These are phyloP conservation scores for Drosophila nr. perissopoda DNA, from an alignment of 2,888 invertebrate species.

Conservation along the genomic window DNA sequence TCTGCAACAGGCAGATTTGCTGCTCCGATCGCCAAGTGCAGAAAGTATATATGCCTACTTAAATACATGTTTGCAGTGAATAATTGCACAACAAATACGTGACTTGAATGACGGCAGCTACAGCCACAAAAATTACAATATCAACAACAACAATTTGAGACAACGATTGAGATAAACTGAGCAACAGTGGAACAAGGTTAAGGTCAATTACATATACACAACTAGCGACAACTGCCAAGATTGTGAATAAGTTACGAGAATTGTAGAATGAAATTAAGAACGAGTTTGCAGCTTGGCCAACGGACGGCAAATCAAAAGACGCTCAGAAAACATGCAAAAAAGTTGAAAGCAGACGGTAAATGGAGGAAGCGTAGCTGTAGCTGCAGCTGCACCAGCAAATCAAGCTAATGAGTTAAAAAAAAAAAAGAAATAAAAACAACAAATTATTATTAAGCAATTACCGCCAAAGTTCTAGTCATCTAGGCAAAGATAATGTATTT, in stretches of 20 bases:
- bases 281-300: conserved; percentile 58
- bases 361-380: conserved; percentile 51
- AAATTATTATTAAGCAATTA: conserved; percentile 61
- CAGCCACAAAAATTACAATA: conserved; percentile 6
- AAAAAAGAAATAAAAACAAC: conserved; percentile 9
- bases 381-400: conserved; percentile 46
- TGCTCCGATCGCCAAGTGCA: conserved; percentile 8
- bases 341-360: conserved; percentile 25
- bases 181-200: conserved; percentile 70
- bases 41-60: conserved; percentile 14
- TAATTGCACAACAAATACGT: conserved; percentile 11
- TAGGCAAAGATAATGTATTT: conserved; percentile 34
- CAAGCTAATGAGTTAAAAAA: conserved; percentile 51
- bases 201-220: conserved; percentile 71
- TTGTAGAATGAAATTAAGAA: conserved; percentile 72
- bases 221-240: conserved; percentile 39
- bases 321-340: conserved; percentile 31
- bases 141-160: conserved; percentile 17
- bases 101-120: conserved; percentile 29
- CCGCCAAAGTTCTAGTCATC: conserved; percentile 44
- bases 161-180: conserved; percentile 30
- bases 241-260: conserved; percentile 62
- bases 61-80: neutral
- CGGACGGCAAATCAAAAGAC: conserved; percentile 15
- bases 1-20: conserved; percentile 12